A percentile compares a stretch with the other conserved stretches of the same genome.
These are phyloP conservation scores for Cassiopea andromeda DNA, from an alignment of 30 jellyfish, hydroid and myxozoan genomes.

Conservation along the genomic window DNA sequence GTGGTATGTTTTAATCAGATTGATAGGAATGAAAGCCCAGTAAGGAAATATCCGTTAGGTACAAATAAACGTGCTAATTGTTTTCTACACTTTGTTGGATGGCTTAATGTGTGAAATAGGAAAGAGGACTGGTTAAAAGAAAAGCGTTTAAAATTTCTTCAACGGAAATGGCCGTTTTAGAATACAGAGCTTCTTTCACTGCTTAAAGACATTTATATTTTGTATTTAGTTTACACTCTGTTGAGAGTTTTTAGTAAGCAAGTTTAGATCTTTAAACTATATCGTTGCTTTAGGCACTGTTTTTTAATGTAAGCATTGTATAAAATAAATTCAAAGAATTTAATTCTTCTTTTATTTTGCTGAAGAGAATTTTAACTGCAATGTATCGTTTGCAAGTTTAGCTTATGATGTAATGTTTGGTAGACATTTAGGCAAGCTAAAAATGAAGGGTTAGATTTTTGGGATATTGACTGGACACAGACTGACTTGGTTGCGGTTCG, in stretches of 20 bases:
- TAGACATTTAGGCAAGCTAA: background rate
- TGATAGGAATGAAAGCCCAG: too few relatives aligned
- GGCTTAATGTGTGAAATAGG: too few relatives aligned
- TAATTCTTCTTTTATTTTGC: background rate
- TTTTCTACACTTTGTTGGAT: too few relatives aligned
- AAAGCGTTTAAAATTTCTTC: too few relatives aligned
- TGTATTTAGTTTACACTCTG: background rate
- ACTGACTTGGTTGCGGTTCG: background rate
- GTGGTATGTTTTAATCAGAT: too few relatives aligned
- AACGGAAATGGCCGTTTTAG: too few relatives aligned
- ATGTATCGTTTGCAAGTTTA: background rate
- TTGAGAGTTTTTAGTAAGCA: background rate
- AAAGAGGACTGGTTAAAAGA: too few relatives aligned
- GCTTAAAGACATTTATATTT: background rate
- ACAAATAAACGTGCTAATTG: too few relatives aligned
- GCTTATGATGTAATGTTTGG: background rate
- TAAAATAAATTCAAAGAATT: background rate
- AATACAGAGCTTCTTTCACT: background rate
- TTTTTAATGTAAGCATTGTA: background rate
- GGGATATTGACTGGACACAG: background rate
- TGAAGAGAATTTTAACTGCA: background rate
- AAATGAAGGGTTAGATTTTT: too few relatives aligned
- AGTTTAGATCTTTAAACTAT: background rate
- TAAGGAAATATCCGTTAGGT: too few relatives aligned
- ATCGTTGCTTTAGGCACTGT: background rate